Evolutionary conservation across 1,140 invertebrate species (phyloP), one percentile per base, ranked within the genome.

Genomic region (Bombus pyrosoma): DNA sequence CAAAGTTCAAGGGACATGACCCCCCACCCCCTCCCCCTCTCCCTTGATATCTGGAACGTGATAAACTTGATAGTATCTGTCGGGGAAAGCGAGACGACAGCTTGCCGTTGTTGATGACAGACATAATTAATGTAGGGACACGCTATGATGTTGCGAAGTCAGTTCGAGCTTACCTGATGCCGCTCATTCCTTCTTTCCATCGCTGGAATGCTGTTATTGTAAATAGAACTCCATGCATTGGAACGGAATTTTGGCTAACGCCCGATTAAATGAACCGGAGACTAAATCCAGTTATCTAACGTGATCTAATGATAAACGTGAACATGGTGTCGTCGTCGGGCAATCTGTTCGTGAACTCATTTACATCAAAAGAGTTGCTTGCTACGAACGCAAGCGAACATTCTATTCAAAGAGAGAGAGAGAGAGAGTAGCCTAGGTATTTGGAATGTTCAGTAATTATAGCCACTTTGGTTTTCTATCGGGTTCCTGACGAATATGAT

Each of bases 41-140:
- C 62, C 1, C 41, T 34, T 47, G 83, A 85, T 83, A 86, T 82
- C 73, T 62, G 25, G 85, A 32, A 76, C 80, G 64, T 39, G 85
- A 83, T 71, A 77, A 83, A 83, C 84, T 85, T 39, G 78, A 85
- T 85, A 81, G 43, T 57, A 71, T 72, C 78, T 74, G 83, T 59
- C n/a, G 6, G n/a, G 77, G 57, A 80, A 80, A 71, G 76, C 53
- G 37, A 68, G 81, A 71, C 66, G 82, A 77, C 75, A 71, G 74
- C 47, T 28, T 37, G 74, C 74, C 75, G 34, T 85, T 80, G 83
- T 66, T 57, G 78, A 85, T 81, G 78, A 85, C 69, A 81, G 78
- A 53, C 57, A 74, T 85, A 81, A 81, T 85, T 85, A 85, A 75
- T 59, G 72, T 64, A 68, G n/a, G 57, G 18, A 43, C 28, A 64